Conservation (phyloP, 2,888 invertebrate genomes). For the Drosophila anomalata region DNA sequence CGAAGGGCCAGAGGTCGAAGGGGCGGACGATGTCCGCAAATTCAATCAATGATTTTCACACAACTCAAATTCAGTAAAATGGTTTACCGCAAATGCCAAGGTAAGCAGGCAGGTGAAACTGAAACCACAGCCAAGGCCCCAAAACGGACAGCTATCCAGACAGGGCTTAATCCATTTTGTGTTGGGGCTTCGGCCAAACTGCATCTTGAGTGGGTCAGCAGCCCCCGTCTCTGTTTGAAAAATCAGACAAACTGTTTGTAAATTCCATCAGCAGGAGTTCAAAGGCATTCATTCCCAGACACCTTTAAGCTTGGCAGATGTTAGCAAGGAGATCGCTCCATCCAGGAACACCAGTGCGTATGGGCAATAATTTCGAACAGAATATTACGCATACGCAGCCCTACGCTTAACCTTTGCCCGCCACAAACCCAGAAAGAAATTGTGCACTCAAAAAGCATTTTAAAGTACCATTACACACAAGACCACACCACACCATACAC, state of each 20-base stretch:
- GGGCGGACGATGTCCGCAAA: conserved; percentile 10
- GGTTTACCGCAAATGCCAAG: conserved; percentile 50
- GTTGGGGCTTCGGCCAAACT: conserved; percentile 22
- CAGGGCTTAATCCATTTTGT: conserved; percentile 23
- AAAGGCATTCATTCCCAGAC: not conserved
- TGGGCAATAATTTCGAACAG: conserved; percentile 57
- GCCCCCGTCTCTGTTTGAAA: not conserved
- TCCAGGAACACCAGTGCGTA: conserved; percentile 46
- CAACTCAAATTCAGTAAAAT: conserved; percentile 49
- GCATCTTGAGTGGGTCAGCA: conserved; percentile 21
- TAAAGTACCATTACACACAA: conserved; percentile 53
- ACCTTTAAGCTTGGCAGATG: not conserved
- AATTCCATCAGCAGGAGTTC: conserved; percentile 9
- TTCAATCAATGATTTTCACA: conserved; percentile 47
- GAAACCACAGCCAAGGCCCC: conserved; percentile 12
- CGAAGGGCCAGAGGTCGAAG: not conserved
- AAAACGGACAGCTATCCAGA: conserved; percentile 6
- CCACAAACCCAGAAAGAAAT: conserved; percentile 45
- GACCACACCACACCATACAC: conserved; percentile 1
- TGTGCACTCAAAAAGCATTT: conserved; percentile 61
- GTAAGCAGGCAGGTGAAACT: conserved; percentile 14
- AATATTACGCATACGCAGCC: conserved; percentile 65
- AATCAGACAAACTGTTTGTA: conserved; percentile 17
- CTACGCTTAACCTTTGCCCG: conserved; percentile 53
- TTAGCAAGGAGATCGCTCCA: not conserved